Base-by-base conservation (phyloP, 2,888 invertebrate genomes). In the Drosophila neonasuta region DNA sequence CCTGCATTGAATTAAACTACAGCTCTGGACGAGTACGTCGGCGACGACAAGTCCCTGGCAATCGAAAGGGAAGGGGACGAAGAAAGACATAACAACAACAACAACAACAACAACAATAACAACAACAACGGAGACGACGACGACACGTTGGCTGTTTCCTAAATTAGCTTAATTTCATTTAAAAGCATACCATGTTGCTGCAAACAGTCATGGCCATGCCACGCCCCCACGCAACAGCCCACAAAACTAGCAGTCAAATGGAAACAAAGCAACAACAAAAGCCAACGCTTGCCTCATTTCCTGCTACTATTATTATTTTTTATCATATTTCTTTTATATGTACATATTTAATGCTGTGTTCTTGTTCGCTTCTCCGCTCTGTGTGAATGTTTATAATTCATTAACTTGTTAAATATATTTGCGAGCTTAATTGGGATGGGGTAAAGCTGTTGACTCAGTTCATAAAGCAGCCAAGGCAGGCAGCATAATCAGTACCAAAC, bases 81-180 rank as follows among this genome's bases (percentile, higher is more conserved):
- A 24, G 24, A 24, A 1, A 24, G 24, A 6, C 6, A 24, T 24
- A 6, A 20, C 17, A 17, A 17, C 3, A 17, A 17, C 20, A 24
- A 32, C 32, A 15, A 15, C 15, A 15, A 15, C 15, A 5, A 17
- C 17, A 20, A 20, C 20, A 0, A 20, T 1, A 24, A 24, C 24
- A 24, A 32, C 32, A 10, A 32, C 10, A 10, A 32, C 32, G 32
- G 10, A 3, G 32, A 32, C 8, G 39, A 63, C 46, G 44, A 64
- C 60, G 66, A 79, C 77, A 71, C 79, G 77, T 71, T 79, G 73
- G 62, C 71, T 77, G 80, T 69, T 73, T 68, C 72, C 80, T 66
- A 86, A 83, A 86, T 83, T 86, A 83, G 86, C 83, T 86, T 83
- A 79, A 83, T 84, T 83, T 84, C 77, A 84, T 86, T 86, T 79